These are phyloP conservation scores for Watersipora subatra DNA, from an alignment of 1,140 invertebrate species.

Conservation along the genomic window DNA sequence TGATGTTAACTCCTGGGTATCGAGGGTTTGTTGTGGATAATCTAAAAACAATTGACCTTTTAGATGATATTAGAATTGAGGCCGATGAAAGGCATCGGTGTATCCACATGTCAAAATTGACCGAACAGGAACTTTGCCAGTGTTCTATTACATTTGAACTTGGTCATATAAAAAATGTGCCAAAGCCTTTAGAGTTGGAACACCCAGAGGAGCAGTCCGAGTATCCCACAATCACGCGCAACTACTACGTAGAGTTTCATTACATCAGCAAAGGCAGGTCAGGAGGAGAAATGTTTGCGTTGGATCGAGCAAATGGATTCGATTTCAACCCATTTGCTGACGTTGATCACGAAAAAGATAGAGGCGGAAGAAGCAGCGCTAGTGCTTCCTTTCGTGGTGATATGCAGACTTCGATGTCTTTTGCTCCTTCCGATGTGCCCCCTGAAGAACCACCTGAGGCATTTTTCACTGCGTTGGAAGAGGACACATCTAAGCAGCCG, in stretches of 20 bases:
- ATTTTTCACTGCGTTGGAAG: not conserved
- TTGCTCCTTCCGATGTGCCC: not conserved
- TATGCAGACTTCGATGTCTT: not conserved
- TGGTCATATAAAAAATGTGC: conserved; percentile 25
- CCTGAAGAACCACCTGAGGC: not conserved
- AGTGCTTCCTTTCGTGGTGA: not conserved
- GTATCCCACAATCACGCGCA: conserved; percentile 28
- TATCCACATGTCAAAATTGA: conserved; percentile 24
- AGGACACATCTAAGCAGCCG: not conserved
- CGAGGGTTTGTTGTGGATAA: conserved; percentile 35
- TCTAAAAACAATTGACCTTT: conserved; percentile 21
- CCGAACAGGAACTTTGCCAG: conserved; percentile 33
- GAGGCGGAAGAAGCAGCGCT: not conserved
- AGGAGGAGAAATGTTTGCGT: not conserved
- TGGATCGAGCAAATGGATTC: not conserved
- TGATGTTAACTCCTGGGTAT: conserved; percentile 33
- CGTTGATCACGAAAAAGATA: not conserved
- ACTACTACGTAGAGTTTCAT: conserved; percentile 30
- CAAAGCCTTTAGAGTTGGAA: conserved; percentile 27
- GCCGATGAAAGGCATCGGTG: conserved; percentile 35
- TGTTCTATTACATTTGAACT: conserved; percentile 26
- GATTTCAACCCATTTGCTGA: not conserved
- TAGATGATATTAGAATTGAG: conserved; percentile 36
- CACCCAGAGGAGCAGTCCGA: conserved; percentile 31
- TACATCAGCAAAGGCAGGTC: not conserved